A percentile compares a stretch with the other conserved stretches of the same genome.
Evolutionary conservation across 2,113 vertebrate genomes (phyloP).

Genomic region (Suncus etruscus): DNA sequence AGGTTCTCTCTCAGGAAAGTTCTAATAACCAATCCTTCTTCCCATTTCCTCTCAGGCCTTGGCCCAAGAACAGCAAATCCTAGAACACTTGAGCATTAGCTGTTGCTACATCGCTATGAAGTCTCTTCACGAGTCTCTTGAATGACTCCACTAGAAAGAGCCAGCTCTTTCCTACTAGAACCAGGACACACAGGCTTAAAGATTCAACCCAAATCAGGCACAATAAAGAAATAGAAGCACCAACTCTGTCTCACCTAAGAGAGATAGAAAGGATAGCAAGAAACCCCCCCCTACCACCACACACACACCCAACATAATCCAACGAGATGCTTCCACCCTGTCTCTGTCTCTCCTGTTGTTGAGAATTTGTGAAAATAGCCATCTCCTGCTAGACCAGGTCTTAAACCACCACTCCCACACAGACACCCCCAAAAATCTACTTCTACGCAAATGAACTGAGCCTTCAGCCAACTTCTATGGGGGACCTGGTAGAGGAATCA

Average conservation of each 20-base stretch:
- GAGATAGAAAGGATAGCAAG: background rate
- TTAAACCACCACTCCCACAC: background rate
- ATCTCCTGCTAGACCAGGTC: background rate
- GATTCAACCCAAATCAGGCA: conserved; percentile 35
- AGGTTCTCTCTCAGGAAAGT: background rate
- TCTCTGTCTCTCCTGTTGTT: background rate
- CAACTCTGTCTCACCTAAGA: background rate
- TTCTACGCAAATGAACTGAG: background rate
- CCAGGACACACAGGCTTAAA: background rate
- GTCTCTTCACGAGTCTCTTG: background rate
- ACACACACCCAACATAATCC: background rate
- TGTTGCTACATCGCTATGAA: background rate
- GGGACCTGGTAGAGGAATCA: background rate
- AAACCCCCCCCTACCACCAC: background rate
- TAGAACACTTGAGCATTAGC: background rate
- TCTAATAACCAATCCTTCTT: background rate
- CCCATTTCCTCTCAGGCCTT: background rate
- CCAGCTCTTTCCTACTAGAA: background rate
- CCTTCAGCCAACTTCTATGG: background rate
- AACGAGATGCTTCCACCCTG: background rate
- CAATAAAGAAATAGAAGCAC: conserved; percentile 13
- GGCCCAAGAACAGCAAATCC: background rate
- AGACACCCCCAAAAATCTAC: background rate
- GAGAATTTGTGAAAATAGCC: background rate
- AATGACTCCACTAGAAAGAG: background rate